These are phyloP conservation scores for Lymantria monacha DNA, from an alignment of 2,888 invertebrate species.

Conservation along the genomic window DNA sequence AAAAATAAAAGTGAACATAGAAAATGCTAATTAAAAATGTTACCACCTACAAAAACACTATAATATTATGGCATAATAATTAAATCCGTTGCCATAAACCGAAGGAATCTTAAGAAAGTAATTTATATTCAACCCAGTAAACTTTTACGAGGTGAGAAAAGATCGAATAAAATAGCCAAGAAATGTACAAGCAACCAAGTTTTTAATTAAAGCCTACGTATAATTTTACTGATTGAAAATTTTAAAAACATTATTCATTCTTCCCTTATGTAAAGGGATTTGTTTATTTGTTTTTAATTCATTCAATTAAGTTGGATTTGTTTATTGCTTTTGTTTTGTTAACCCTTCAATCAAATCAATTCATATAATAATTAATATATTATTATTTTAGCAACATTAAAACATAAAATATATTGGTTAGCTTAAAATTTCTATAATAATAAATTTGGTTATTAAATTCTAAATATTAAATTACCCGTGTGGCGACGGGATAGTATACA, in stretches of 20 bases:
- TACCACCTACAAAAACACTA: not conserved
- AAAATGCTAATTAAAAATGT: constrained; percentile 8
- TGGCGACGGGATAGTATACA: too few relatives aligned
- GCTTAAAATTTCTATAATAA: too few relatives aligned
- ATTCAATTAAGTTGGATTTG: not conserved
- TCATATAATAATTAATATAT: too few relatives aligned
- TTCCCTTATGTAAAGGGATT: constrained; percentile 2
- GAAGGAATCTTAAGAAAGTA: constrained; percentile 21
- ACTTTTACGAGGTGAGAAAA: constrained; percentile 31
- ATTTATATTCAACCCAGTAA: constrained; percentile 32
- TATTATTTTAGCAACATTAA: too few relatives aligned
- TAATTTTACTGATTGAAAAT: constrained; percentile 13
- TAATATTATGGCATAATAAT: constrained; percentile 16
- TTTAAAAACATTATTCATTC: constrained; percentile 9
- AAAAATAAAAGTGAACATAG: constrained; percentile 1
- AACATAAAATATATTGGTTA: too few relatives aligned
- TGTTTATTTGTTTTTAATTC: not conserved
- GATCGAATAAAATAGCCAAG: constrained; percentile 10
- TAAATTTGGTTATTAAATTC: too few relatives aligned
- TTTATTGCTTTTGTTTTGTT: not conserved
- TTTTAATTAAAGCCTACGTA: constrained; percentile 12
- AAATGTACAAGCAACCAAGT: constrained; percentile 9
- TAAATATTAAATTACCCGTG: too few relatives aligned
- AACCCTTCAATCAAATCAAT: not conserved
- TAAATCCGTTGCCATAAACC: constrained; percentile 27